Base-by-base conservation (phyloP, 2,113 vertebrate genomes). In the Gymnorhina tibicen region DNA sequence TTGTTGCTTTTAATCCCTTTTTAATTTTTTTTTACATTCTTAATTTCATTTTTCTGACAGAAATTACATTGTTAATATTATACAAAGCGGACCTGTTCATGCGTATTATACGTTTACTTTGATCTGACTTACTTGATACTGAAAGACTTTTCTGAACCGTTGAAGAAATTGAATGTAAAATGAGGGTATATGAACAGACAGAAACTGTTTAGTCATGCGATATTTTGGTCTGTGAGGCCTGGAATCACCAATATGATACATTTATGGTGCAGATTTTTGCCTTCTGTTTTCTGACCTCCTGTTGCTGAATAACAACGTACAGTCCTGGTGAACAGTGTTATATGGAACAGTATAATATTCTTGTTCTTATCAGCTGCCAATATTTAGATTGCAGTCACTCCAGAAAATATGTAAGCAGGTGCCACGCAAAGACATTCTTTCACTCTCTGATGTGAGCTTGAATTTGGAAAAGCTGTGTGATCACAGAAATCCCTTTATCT, bases 1-100 rank as follows among this genome's bases (percentile, higher is more conserved):
- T 76, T 67, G 28, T 53, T 91, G 46, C 46, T 85, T 89, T 85
- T 87, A 85, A 76, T 62, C 5, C 39, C 24, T 42, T 72, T 70
- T 19, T 9, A 33, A 3, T 23, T 46, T 74, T 84, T 73, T 91
- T 94, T 84, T 50, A 16, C 24, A 60, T 91, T 88, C 28, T 68
- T 89, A 85, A 83, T 95, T 95, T 89, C 13, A 64, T 91, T 91
- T 94, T 85, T 92, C 53, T 94, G 76, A 72, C 87, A 81, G 83
- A 93, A 94, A 91, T 86, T 80, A 35, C n/a, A 35, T 79, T 85
- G 83, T 64, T 95, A 85, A 80, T 86, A 73, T 63, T 77, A 70
- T 60, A 93, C 66, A 95, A 80, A 94, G 64, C 89, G 86, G 78
- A 77, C 70, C 15, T 81, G 67, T 82, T 91, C 52, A 35, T 87